Base-by-base conservation (phyloP, 2,888 invertebrate genomes). In the Ernsta delagoae region DNA sequence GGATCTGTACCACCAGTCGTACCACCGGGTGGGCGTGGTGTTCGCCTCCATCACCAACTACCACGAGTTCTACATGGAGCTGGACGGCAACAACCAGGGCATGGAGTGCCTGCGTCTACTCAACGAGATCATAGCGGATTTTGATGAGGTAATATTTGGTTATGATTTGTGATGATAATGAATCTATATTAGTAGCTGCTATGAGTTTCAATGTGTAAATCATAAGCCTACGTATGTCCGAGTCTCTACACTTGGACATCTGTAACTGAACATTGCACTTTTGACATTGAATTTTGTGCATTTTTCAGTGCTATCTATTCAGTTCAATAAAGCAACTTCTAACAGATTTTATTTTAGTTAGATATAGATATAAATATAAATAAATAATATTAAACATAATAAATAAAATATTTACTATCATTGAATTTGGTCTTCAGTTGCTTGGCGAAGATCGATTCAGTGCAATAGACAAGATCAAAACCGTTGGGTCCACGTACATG, bases 121-220 rank as follows among this genome's bases (percentile, higher is more conserved):
- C 62, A 99, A 99, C 91, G 99, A 99, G 93, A 99, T 99, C 84
- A 99, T 99, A 75, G 99, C 99, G 0, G 99, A 99, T 92, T 99
- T 99, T 86, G 99, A 99, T 89, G 98, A 99, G 92, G 62, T 62
- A 50, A 62, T 45, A n/a, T n/a, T n/a, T 45, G 4, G 4, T 45
- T 45, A n/a, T 4, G 3, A 3, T 39, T 39, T 39, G 7, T 39
- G 24, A 24, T 24, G 24, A 24, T 24, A 24, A 24, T 24, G 24
- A 24, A 24, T 24, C 24, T 24, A 24, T 24, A 24, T 24, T 24
- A 24, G 24, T 24, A 24, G 3, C 24, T 24, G 24, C 24, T 24
- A 24, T 24, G 24, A 24, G 24, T 3, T 24, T 24, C 24, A 24
- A 24, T 24, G 24, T 24, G 1, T 24, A 24, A 1, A 24, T 24